Conservation (phyloP, 2,113 vertebrate genomes). For the Heliornis fulica region DNA sequence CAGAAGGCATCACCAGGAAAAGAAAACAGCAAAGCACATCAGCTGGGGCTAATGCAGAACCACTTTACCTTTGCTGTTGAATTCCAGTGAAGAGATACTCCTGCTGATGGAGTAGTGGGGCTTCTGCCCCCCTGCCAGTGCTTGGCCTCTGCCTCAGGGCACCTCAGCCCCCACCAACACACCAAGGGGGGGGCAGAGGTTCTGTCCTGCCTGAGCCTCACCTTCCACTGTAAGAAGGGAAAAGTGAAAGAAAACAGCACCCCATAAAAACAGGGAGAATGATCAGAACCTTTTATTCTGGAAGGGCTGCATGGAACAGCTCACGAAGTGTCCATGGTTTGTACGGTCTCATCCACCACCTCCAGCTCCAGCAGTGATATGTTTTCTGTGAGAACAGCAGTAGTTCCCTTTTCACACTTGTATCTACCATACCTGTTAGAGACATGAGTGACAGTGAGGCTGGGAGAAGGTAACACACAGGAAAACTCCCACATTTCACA, state of each 20-base stretch:
- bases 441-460: not conserved
- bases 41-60: too few relatives aligned
- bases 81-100: too few relatives aligned
- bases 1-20: too few relatives aligned
- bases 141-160: too few relatives aligned
- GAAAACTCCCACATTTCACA: not conserved
- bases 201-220: accelerated
- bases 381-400: constrained; percentile 74
- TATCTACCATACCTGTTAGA: constrained; percentile 73
- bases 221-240: not conserved
- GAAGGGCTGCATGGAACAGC: accelerated
- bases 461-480: accelerated
- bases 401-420: constrained; percentile 80
- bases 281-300: constrained; percentile 45
- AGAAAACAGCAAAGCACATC: too few relatives aligned
- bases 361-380: constrained; percentile 73
- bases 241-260: not conserved
- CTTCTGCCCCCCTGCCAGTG: too few relatives aligned
- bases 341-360: constrained; percentile 77
- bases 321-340: constrained; percentile 85
- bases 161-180: too few relatives aligned
- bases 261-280: not conserved
- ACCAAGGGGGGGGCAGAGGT: accelerated
- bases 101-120: too few relatives aligned
- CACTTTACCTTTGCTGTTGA: too few relatives aligned